These are phyloP conservation scores for Athalia rosae DNA, from an alignment of 2,888 invertebrate genomes.

Conservation along the genomic window DNA sequence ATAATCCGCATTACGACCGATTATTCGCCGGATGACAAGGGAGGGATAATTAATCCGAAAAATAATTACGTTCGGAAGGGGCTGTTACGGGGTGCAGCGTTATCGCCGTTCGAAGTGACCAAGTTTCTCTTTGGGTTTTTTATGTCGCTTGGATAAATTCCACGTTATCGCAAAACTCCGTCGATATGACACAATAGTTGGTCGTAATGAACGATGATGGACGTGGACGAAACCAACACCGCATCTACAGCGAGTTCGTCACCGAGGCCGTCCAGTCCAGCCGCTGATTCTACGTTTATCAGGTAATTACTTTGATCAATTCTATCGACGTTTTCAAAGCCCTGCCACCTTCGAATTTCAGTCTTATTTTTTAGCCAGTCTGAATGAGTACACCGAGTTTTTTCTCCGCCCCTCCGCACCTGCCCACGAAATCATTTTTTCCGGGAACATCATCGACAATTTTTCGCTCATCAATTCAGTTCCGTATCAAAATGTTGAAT, in stretches of 20 bases:
- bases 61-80: too few species aligned
- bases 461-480: neutral
- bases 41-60: too few species aligned
- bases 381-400: too few species aligned
- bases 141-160: neutral
- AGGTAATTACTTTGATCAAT: conserved; percentile 59
- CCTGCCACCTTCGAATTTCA: too few species aligned
- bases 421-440: neutral
- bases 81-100: too few species aligned
- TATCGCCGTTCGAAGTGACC: neutral
- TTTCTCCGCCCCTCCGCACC: neutral
- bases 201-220: conserved; percentile 71
- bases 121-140: neutral
- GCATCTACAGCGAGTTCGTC: conserved; percentile 71
- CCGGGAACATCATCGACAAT: neutral
- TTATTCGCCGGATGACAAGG: too few species aligned
- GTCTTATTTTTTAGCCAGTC: too few species aligned
- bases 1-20: neutral
- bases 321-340: neutral
- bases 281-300: conserved; percentile 70
- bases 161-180: neutral
- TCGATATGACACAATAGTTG: conserved; percentile 20
- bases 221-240: conserved; percentile 71
- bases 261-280: conserved; percentile 70
- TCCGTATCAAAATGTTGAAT: neutral